Conservation (phyloP, 2,888 invertebrate species). For the Pachycephus smyrnensis region DNA sequence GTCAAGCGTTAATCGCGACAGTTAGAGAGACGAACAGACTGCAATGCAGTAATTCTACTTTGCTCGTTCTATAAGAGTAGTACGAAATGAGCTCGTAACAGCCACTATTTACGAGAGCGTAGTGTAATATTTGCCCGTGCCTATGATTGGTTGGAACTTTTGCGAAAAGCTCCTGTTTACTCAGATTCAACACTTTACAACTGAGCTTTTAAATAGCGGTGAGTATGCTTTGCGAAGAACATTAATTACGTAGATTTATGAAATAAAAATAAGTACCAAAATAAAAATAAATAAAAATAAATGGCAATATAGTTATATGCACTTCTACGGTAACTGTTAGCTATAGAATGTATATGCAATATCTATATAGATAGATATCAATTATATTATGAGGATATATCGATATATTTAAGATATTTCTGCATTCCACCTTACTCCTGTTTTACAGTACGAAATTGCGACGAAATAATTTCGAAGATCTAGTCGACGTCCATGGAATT, state of each 20-base stretch:
- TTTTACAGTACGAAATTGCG: neutral
- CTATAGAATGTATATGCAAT: no score
- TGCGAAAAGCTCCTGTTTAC: neutral
- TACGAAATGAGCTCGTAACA: neutral
- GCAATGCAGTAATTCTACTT: neutral
- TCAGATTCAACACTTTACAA: neutral
- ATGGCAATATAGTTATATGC: no score
- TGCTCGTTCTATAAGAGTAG: neutral
- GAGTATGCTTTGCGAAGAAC: neutral
- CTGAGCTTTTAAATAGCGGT: neutral
- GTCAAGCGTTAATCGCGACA: neutral
- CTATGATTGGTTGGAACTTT: neutral
- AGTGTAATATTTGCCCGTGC: neutral
- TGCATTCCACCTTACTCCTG: neutral
- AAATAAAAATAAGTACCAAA: neutral
- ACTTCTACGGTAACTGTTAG: no score
- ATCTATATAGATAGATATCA: no score
- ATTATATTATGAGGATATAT: neutral
- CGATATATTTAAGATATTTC: neutral
- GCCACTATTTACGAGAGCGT: neutral
- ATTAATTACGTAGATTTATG: neutral
- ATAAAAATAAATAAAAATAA: no score
- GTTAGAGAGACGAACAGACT: neutral
- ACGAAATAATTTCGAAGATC: conserved; percentile 34
- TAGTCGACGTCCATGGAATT: conserved; percentile 34